A percentile compares a stretch with the other conserved stretches of the same genome.
Evolutionary conservation across 1,140 invertebrate species (phyloP).

Genomic region (Galleria mellonella): DNA sequence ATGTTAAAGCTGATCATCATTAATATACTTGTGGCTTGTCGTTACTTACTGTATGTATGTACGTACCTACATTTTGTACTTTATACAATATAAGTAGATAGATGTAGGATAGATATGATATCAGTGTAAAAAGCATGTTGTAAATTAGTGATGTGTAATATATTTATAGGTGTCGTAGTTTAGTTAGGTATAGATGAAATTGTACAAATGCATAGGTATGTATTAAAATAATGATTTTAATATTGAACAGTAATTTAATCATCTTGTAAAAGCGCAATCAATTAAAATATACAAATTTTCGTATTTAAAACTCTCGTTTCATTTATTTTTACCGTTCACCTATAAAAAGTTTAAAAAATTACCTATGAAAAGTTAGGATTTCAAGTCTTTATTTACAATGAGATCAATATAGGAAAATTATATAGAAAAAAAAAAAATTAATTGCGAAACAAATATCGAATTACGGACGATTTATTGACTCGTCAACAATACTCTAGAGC

Average conservation of each 20-base stretch:
- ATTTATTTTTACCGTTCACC: no score
- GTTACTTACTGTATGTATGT: constrained; percentile 28
- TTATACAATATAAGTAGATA: constrained; percentile 31
- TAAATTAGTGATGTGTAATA: constrained; percentile 67
- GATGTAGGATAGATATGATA: constrained; percentile 24
- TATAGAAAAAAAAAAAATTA: no score
- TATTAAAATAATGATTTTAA: constrained; percentile 64
- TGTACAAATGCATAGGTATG: constrained; percentile 71
- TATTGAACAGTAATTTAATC: constrained; percentile 68
- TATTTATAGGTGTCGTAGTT: constrained; percentile 60
- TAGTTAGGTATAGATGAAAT: constrained; percentile 70
- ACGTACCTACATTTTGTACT: constrained; percentile 34
- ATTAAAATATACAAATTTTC: constrained; percentile 71
- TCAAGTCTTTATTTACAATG: no score
- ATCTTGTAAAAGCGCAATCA: constrained; percentile 70
- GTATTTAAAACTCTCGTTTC: constrained; percentile 49
- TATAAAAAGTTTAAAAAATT: no score
- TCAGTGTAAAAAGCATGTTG: constrained; percentile 69
- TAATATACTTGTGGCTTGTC: constrained; percentile 27
- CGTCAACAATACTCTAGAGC: no score
- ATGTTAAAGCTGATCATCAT: constrained; percentile 14
- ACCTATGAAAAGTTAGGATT: no score
- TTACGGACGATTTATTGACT: no score
- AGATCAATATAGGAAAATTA: no score
- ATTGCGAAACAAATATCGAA: no score